These are phyloP conservation scores for Planococcus citri DNA, from an alignment of 1,140 invertebrate species.

Conservation along the genomic window DNA sequence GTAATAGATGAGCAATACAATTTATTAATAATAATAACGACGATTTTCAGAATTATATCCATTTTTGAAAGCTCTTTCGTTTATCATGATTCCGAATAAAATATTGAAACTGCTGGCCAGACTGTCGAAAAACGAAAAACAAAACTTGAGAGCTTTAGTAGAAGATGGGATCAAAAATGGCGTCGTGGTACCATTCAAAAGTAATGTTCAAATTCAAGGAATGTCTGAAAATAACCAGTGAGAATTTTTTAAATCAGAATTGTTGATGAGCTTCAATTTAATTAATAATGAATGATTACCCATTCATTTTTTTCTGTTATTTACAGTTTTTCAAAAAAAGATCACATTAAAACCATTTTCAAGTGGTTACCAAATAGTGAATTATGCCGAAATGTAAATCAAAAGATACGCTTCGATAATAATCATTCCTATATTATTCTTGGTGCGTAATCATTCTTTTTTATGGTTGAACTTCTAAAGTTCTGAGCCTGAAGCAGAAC, in stretches of 20 bases:
- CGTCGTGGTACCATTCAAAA: background rate
- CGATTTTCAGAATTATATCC: background rate
- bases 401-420: background rate
- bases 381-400: background rate
- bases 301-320: too few species aligned
- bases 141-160: background rate
- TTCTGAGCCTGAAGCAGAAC: too few species aligned
- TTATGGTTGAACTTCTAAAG: too few species aligned
- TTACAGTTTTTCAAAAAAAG: background rate
- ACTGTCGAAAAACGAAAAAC: background rate
- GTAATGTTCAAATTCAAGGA: background rate
- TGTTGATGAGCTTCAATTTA: too few species aligned
- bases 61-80: background rate
- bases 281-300: too few species aligned
- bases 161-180: background rate
- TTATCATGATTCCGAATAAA: background rate
- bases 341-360: background rate
- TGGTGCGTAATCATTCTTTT: too few species aligned
- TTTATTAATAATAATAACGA: too few species aligned
- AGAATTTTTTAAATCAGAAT: background rate
- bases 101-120: background rate
- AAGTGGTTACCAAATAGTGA: background rate
- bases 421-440: background rate
- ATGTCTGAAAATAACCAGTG: background rate
- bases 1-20: too few species aligned